Base-by-base conservation (phyloP, 2,888 invertebrate genomes). In the Acronicta alni region DNA sequence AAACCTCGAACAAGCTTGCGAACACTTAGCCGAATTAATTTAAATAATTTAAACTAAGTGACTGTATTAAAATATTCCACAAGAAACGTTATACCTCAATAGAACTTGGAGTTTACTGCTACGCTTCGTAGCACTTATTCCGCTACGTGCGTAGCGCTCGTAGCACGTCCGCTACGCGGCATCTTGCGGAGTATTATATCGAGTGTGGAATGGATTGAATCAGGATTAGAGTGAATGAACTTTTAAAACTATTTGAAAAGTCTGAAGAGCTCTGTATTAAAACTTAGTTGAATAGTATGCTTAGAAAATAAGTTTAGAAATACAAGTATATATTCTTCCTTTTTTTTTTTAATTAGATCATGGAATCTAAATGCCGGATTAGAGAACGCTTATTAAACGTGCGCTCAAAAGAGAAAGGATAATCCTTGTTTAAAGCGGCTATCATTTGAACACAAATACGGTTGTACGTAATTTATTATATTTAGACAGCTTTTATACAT, bases 91-190 rank as follows among this genome's bases (percentile, higher is more conserved):
- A 26, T 37, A 14, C 43, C 49, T 49, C 38, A 16, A 45, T 26
- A 26, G 23, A 58, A 65, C 54, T 64, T 64, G 12, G 2, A 52
- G 62, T 52, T 75, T 55, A 58, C 42, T 61, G 74, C 78, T 82
- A 79, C 79, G 81, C 32, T 20, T 49, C 83, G 83, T 84, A 83
- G 83, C 77, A 73, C 59, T 70, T 72, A 72, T 35, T 57, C 53
- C 49, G 55, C 81, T 84, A 84, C 84, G 82, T 79, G 77, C 79
- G 84, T 84, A 84, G 81, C 72, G 15, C 57, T 63, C 79, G 81
- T 80, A 80, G 81, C 75, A 55, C 52, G 57, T 59, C 45, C 43
- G 62, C 68, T 71, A 68, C 72, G 57, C 23, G 45, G 44, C 45
- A 26, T 42, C 17, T 35, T 26, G 16, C 12, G 30, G 35, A 64